phyloP scores from a whole-genome alignment of 2,888 invertebrate species.

The Drosophila neoperkinsi region DNA sequence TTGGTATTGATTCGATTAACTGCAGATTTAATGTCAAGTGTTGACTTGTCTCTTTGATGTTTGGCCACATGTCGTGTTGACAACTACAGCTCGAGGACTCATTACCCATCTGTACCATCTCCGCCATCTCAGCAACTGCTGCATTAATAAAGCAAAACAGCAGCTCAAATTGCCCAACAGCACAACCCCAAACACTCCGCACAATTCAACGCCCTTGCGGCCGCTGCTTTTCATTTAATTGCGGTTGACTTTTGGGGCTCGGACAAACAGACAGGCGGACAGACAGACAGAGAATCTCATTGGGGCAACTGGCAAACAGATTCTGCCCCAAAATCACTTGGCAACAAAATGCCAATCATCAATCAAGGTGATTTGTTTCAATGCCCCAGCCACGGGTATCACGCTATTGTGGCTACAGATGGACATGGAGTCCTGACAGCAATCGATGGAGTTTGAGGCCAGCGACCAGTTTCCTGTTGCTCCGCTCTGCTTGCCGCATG shows the following conservation, averaged over 20 bases:
- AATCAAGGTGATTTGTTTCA: conserved; percentile 84
- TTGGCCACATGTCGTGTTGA: conserved; percentile 36
- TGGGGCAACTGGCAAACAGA: conserved; percentile 18
- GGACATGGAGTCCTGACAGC: conserved; percentile 28
- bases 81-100: conserved; percentile 40
- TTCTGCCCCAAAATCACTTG: conserved; percentile 41
- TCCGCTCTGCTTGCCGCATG: conserved; percentile 69
- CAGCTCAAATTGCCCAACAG: conserved; percentile 46
- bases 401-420: conserved; percentile 70
- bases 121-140: conserved; percentile 14
- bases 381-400: conserved; percentile 73
- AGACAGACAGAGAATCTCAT: conserved; percentile 9
- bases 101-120: not conserved
- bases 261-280: conserved; percentile 35
- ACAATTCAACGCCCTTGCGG: conserved; percentile 47
- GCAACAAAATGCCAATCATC: conserved; percentile 82
- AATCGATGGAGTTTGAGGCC: conserved; percentile 7
- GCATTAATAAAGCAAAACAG: conserved; percentile 52
- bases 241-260: conserved; percentile 77
- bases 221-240: conserved; percentile 74
- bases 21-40: conserved; percentile 25
- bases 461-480: conserved; percentile 36
- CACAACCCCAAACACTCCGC: conserved; percentile 41
- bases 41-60: conserved; percentile 16
- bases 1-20: conserved; percentile 59